A percentile compares a stretch with the other conserved stretches of the same genome.
phyloP scores from a whole-genome alignment of 37 sponge, comb jelly and placozoan species.

The Geodia barretti region DNA sequence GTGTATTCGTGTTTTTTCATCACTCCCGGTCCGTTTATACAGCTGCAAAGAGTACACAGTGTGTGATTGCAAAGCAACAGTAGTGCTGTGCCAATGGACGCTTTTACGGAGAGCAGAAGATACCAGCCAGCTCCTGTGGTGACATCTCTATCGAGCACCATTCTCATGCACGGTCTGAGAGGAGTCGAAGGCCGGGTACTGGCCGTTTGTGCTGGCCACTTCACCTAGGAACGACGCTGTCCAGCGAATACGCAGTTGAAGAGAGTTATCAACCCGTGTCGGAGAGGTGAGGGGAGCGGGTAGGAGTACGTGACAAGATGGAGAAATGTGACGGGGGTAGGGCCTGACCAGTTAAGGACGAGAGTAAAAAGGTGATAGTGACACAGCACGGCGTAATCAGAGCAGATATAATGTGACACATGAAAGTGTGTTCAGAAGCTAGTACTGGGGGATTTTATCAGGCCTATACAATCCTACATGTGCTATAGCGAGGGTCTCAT shows the following conservation, averaged over 20 bases:
- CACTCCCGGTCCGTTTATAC: too few species aligned
- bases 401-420: too few species aligned
- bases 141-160: conserved; percentile 68
- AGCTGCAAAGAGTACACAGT: conserved; percentile 63
- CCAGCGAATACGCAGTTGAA: conserved; percentile 22
- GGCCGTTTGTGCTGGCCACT: conserved; percentile 61
- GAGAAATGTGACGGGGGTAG: too few species aligned
- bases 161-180: conserved; percentile 62
- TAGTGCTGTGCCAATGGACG: conserved; percentile 1
- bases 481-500: too few species aligned
- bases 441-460: too few species aligned
- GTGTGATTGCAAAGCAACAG: too few species aligned
- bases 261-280: conserved; percentile 27
- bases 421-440: too few species aligned
- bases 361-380: too few species aligned
- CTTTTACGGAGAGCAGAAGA: conserved; percentile 19
- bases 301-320: too few species aligned
- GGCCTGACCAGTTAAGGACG: too few species aligned
- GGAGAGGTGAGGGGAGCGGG: conserved; percentile 37
- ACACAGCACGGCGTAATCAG: too few species aligned
- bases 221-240: conserved; percentile 58
- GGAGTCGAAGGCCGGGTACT: conserved; percentile 40
- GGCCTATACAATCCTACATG: too few species aligned
- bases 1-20: neutral
- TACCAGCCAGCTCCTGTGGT: conserved; percentile 44